phyloP scores from a whole-genome alignment of 2,113 vertebrate species.

The Carettochelys insculpta region DNA sequence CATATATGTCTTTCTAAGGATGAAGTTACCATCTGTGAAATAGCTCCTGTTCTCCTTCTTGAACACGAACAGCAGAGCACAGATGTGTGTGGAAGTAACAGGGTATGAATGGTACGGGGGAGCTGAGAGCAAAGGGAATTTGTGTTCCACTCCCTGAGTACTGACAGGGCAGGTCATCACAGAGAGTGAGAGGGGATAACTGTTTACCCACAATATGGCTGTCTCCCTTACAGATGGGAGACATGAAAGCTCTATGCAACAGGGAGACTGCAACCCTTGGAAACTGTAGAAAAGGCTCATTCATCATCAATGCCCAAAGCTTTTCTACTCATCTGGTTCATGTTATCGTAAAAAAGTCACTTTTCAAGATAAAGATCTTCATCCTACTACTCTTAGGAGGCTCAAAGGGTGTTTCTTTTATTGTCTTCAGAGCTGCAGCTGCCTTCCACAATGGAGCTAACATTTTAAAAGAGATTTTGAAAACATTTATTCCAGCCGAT shows the following conservation, averaged over 20 bases:
- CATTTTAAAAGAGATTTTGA: slow-evolving; percentile 19
- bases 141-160: background rate
- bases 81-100: rapidly evolving
- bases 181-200: background rate
- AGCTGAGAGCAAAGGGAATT: background rate
- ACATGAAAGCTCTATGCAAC: slow-evolving; percentile 5
- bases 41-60: background rate
- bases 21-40: rapidly evolving
- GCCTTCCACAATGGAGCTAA: slow-evolving; percentile 33
- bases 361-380: slow-evolving; percentile 67
- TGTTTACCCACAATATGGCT: background rate
- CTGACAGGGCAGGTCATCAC: background rate
- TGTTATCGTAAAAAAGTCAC: slow-evolving; percentile 59
- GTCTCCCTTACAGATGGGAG: background rate
- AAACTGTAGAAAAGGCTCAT: slow-evolving; percentile 56
- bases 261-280: background rate
- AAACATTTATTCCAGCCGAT: slow-evolving; percentile 24
- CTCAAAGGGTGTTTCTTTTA: slow-evolving; percentile 49
- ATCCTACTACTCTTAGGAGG: slow-evolving; percentile 63
- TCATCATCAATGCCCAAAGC: slow-evolving; percentile 64
- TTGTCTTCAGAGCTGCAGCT: slow-evolving; percentile 35
- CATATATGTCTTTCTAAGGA: rapidly evolving
- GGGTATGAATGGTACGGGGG: too few relatives aligned
- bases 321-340: slow-evolving; percentile 40
- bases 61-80: background rate